Evolutionary conservation across 1,140 invertebrate genomes (phyloP), one percentile per base, ranked within the genome.

Genomic region (Tetraneura akinire): DNA sequence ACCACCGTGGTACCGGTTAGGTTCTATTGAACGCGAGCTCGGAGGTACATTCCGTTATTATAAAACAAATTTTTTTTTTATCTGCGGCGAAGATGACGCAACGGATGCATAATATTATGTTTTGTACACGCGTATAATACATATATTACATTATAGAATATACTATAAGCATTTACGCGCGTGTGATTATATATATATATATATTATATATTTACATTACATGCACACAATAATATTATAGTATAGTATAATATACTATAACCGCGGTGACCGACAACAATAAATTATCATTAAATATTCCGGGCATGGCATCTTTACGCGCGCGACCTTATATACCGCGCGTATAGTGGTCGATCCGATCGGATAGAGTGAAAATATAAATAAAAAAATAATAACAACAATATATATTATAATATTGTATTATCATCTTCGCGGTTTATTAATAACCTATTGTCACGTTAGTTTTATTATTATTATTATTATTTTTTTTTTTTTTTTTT

Each of bases 201-300:
- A 0, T 16, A 60, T 3, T 26, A 23, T 21, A 60, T 23, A 26
- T 26, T 8, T 29, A 64, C n/a, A n/a, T 16, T 64, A 64, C 3
- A 13, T 21, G 21, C 8, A 14, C 16, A 26, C 14, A n/a, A n/a
- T 11, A 26, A 14, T 29, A 16, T 49, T 74, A 53, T 55, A 37
- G 21, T 18, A 10, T 55, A n/a, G 11, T 32, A 18, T 42, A 55
- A 16, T 2, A 18, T 57, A 26, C 42, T 47, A 32, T 55, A 16
- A 76, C 51, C 53, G 53, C 32, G n/a, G n/a, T 60, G 73, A 78
- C 74, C 55, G 53, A 60, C 37, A 78, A 60, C 53, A 78, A 78
- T 78, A 78, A 78, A 78, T 78, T 47, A 78, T 57, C 55, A 62
- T 45, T 62, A 62, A 42, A 55, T 78, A 78, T 78, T 78, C 74